These are phyloP conservation scores for Ophioderma brevispina DNA, from an alignment of 35 echinoderm and acorn worm genomes.

Conservation along the genomic window DNA sequence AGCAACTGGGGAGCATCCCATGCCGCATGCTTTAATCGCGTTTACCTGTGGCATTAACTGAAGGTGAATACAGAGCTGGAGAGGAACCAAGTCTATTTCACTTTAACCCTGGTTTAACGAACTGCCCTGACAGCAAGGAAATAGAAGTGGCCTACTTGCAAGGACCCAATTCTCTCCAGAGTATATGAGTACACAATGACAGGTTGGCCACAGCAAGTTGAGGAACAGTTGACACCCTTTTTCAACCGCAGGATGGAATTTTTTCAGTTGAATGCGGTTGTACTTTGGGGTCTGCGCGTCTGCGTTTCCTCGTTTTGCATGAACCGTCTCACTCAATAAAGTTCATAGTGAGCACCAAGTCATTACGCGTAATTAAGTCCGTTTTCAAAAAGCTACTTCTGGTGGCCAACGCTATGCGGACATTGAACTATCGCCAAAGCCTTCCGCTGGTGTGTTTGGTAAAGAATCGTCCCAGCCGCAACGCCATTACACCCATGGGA, in stretches of 20 bases:
- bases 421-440: conserved; percentile 23
- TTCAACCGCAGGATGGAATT: conserved; percentile 36
- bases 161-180: conserved; percentile 52
- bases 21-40: conserved; percentile 50
- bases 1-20: conserved; percentile 63
- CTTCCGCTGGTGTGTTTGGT: conserved; percentile 30
- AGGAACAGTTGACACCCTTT: conserved; percentile 34
- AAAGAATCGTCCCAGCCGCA: conserved; percentile 27
- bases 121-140: conserved; percentile 51
- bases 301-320: conserved; percentile 36
- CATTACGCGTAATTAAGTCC: conserved; percentile 62
- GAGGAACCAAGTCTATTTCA: not conserved
- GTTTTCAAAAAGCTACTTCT: conserved; percentile 50
- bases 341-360: conserved; percentile 52
- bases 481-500: conserved; percentile 59
- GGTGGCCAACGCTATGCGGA: conserved; percentile 56
- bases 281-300: conserved; percentile 60
- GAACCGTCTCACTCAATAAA: conserved; percentile 48
- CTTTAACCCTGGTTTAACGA: not conserved
- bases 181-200: conserved; percentile 67
- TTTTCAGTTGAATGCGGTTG: conserved; percentile 64
- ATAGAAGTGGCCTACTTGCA: conserved; percentile 53
- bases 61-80: not conserved
- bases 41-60: conserved; percentile 24
- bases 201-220: conserved; percentile 70